Base-by-base conservation (phyloP, 2,113 vertebrate species). In the Calidris pugnax region DNA sequence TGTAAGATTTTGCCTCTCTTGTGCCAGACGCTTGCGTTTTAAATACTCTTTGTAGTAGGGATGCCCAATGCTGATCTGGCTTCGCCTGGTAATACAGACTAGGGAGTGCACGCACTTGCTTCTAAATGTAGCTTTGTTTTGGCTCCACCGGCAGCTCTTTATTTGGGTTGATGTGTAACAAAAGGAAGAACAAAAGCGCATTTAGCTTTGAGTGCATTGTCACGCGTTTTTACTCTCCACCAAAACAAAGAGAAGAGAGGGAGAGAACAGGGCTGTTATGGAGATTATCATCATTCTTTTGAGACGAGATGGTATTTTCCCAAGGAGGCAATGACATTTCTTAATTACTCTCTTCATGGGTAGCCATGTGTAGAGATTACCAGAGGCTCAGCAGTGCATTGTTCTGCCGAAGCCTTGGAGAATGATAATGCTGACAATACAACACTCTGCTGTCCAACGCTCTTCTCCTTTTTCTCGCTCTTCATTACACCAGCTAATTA, bases 321-420 rank as follows among this genome's bases (percentile, higher is more conserved):
- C 92, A 91, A 96, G 93, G 95, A 98, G 91, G 94, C 95, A 87
- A 89, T 98, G 97, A 94, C 97, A 96, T 98, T 98, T 97, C 97
- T 97, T 98, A 98, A 98, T 98, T 98, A 97, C 93, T 97, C 89
- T 97, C 90, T 95, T 98, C 97, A 93, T 97, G 97, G 96, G 96
- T 93, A 97, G 96, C 94, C 97, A 96, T 97, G 97, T 97, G 92
- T 89, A 81, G 95, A 90, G 80, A 97, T 98, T 97, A 95, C 94
- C 76, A 90, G 96, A 85, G 91, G 94, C 97, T 98, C 97, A 95
- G 90, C 87, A 55, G 91, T 82, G 88, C 89, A 76, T 94, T 97
- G 96, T 96, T 97, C 82, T 92, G 89, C 66, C 6, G 7, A 92
- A 94, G 90, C 96, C 96, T 96, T 74, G 79, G 95, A 98, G 97